Evolutionary conservation across 64 coral and sea anemone species (phyloP).

Genomic region (Orbicella faveolata): DNA sequence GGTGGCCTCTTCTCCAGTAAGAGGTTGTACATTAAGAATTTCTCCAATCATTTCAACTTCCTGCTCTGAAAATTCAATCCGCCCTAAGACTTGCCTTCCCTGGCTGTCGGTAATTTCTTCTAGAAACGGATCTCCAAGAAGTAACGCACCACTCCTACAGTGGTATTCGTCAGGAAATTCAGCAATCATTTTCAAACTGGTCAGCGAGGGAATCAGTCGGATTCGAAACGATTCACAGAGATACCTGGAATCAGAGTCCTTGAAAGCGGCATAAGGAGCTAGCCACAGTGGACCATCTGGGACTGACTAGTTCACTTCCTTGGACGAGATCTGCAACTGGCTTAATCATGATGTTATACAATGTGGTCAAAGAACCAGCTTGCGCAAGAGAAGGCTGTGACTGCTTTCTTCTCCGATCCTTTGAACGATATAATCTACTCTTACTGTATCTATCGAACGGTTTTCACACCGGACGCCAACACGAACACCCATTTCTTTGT

Average conservation of each 20-base stretch:
- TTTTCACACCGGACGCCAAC: neutral
- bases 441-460: neutral
- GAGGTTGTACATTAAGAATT: neutral
- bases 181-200: neutral
- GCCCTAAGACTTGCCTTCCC: neutral
- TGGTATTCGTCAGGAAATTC: neutral
- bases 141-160: neutral
- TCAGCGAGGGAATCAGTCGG: neutral
- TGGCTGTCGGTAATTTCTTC: neutral
- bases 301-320: neutral
- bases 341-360: neutral
- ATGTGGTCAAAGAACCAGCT: neutral
- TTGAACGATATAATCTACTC: neutral
- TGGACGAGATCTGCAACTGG: neutral
- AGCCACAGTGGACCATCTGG: neutral
- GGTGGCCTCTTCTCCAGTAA: neutral
- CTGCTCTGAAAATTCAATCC: neutral
- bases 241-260: neutral
- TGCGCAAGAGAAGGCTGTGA: neutral
- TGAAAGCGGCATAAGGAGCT: neutral
- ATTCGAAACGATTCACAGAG: neutral
- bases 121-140: neutral
- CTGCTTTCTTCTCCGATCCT: neutral
- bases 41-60: slow-evolving; percentile 33
- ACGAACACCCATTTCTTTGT: neutral